Conservation (phyloP, 1,140 invertebrate genomes). For the Venturia canescens region DNA sequence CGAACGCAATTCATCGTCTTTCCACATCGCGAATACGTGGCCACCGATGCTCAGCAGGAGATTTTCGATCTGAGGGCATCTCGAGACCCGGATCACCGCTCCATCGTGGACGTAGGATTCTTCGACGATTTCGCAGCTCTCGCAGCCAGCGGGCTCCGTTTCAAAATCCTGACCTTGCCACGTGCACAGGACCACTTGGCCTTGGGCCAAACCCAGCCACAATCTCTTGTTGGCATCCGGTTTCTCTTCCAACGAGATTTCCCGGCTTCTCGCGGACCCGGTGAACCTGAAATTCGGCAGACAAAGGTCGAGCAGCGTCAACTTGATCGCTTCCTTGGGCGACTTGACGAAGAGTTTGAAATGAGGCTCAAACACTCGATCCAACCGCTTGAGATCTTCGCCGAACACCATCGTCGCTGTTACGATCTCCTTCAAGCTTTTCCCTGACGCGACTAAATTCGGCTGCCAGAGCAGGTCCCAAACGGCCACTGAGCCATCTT, state of each 20-base stretch:
- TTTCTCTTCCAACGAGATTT: constrained; percentile 24
- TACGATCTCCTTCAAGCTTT: constrained; percentile 74
- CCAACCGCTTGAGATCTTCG: constrained; percentile 76
- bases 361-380: constrained; percentile 78
- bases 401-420: constrained; percentile 64
- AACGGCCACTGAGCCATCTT: constrained; percentile 81
- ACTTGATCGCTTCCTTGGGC: constrained; percentile 42
- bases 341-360: constrained; percentile 69
- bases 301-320: constrained; percentile 52
- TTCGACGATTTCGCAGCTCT: constrained; percentile 71
- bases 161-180: constrained; percentile 80
- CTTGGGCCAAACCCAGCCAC: constrained; percentile 65
- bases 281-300: constrained; percentile 23
- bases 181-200: constrained; percentile 75
- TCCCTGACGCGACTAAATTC: constrained; percentile 12
- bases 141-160: constrained; percentile 75
- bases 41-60: constrained; percentile 80
- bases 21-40: constrained; percentile 80
- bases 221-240: constrained; percentile 50
- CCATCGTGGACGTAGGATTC: constrained; percentile 81
- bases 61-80: constrained; percentile 78
- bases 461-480: constrained; percentile 79
- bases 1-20: constrained; percentile 71
- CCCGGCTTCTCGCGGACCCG: constrained; percentile 15
- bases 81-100: constrained; percentile 77